Base-by-base conservation (phyloP, 2,888 invertebrate species). In the Anarsia innoxiella region DNA sequence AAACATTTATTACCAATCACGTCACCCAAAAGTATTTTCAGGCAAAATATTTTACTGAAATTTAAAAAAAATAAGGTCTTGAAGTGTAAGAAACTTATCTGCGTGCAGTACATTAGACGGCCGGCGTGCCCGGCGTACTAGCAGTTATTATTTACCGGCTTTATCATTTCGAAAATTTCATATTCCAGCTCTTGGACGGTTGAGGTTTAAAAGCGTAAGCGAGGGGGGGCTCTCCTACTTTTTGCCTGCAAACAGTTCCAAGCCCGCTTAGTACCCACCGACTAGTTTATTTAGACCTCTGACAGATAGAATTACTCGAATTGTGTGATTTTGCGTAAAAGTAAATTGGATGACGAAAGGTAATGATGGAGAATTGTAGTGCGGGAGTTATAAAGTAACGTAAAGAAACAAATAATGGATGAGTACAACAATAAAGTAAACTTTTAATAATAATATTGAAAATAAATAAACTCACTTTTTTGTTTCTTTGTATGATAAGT, bases 91-190 rank as follows among this genome's bases (percentile, higher is more conserved):
- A 31, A 37, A 33, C 53, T 61, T 55, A 62, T 65, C 39, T 73
- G 72, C 69, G 31, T 41, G 3, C 46, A 45, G 68, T 74, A 74
- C 73, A 56, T 63, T 59, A 72, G 73, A 67, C 74, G 78, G 71
- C 66, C 65, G 58, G 64, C 72, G 66, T 69, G 69, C 74, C 73
- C 66, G 66, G 70, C 69, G 76, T 77, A 77, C 75, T 76, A 76
- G 71, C 77, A 82, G 83, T 84, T 84, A 83, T 83, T 84, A 84
- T 84, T 84, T 83, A 83, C 84, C 78, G 74, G 82, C 82, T 83
- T 83, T 83, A 83, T 83, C 83, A 83, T 84, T 84, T 83, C 83
- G 83, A 83, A 84, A 84, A 83, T 84, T 84, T 82, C 83, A 84
- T 83, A 83, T 83, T 82, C 78, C 80, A 72, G 76, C 78, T 78